Percentiles rank a stretch among this genome's conserved stretches.
Conservation (phyloP, 1,140 invertebrate species). For the Camponotus vicinus region DNA sequence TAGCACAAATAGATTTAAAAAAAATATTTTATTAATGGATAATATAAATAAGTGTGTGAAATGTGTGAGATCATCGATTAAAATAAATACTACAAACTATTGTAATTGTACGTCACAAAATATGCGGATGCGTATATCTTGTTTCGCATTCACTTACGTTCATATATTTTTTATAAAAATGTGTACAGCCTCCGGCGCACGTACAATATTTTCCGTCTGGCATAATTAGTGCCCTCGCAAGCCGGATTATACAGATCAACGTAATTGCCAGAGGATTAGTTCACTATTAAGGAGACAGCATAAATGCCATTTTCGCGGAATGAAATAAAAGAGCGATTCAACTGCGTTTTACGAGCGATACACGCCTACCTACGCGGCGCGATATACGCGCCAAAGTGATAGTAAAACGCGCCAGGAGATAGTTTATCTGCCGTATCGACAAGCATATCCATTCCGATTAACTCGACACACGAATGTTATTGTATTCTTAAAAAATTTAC, state of each 20-base stretch:
- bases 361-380: not conserved
- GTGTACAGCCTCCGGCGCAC: slow-evolving; percentile 17
- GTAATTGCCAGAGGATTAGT: slow-evolving; percentile 53
- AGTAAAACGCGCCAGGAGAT: slow-evolving; percentile 28
- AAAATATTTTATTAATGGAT: too few species aligned
- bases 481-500: not conserved
- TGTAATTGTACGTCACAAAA: not conserved
- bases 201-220: slow-evolving; percentile 14
- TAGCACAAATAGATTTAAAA: too few species aligned
- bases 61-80: slow-evolving; percentile 5
- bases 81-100: slow-evolving; percentile 11
- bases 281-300: slow-evolving; percentile 48
- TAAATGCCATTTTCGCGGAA: slow-evolving; percentile 35
- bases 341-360: slow-evolving; percentile 29
- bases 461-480: not conserved
- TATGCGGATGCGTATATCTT: not conserved
- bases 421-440: not conserved
- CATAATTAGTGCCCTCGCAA: slow-evolving; percentile 54
- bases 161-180: slow-evolving; percentile 18
- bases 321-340: slow-evolving; percentile 33
- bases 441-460: slow-evolving; percentile 45
- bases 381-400: slow-evolving; percentile 40
- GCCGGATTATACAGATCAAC: slow-evolving; percentile 1
- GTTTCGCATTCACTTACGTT: not conserved
- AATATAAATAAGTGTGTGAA: too few species aligned